Evolutionary conservation across 2,797 vertebrate species (phyloP).

Genomic region (Xenops minutus): DNA sequence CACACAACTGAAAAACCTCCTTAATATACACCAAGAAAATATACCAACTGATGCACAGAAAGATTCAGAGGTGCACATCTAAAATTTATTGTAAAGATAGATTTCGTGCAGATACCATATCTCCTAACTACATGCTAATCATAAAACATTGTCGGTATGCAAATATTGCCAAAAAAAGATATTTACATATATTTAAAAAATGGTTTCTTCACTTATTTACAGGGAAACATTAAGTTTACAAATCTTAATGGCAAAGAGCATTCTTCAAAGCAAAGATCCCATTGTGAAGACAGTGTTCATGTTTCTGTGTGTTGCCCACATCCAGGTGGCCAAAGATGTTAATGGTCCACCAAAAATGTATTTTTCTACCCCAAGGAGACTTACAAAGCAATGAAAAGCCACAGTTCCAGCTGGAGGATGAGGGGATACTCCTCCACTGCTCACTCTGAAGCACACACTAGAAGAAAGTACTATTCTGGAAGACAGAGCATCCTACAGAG

Average conservation of each 20-base stretch:
- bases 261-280: background rate
- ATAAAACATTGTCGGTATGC: background rate
- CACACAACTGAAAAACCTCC: slow-evolving; percentile 27
- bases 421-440: background rate
- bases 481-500: background rate
- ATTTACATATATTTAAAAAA: background rate
- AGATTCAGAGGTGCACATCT: background rate
- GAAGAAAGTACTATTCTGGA: background rate
- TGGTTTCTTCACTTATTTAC: background rate
- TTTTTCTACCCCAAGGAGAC: background rate
- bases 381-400: background rate
- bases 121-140: background rate
- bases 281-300: background rate
- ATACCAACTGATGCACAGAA: background rate
- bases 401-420: background rate
- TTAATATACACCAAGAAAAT: background rate
- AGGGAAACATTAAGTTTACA: background rate
- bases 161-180: background rate
- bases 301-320: background rate
- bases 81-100: background rate
- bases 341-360: no score
- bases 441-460: background rate
- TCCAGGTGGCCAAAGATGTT: no score
- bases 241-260: background rate
- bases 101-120: background rate